Evolutionary conservation across 2,113 vertebrate species (phyloP), one percentile per base, ranked within the genome.

Genomic region (Grallaria varia): DNA sequence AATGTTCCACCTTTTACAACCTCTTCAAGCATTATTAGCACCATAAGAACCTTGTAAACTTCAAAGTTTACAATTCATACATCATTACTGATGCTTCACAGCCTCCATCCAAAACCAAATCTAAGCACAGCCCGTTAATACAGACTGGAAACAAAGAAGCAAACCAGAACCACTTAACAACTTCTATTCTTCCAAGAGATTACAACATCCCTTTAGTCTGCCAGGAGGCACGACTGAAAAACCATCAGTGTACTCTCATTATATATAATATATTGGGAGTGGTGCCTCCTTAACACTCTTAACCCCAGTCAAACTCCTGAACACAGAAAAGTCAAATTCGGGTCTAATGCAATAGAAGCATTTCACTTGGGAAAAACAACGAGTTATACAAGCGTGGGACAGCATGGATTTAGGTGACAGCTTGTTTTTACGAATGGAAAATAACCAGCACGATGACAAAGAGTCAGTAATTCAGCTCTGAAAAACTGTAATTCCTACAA

Each of bases 401-500:
- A 56, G 74, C 39, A 42, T 3, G 25, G 50, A 88, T 40, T 84
- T 92, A 93, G 79, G 86, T 77, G 83, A 89, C 84, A 94, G 72
- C 75, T 93, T 88, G 75, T 66, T 96, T 90, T 95, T 71, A 67
- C 30, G 0, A 81, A 90, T 28, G 83, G 90, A 90, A 92, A 96
- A 95, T 60, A 95, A 87, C 73, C 27, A 90, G 80, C 84, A 92
- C 50, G 71, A 78, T 33, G 60, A 73, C 77, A 62, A 55, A 28
- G 23, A 72, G 69, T 4, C 74, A 84, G 66, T 81, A 90, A 96
- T 86, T 96, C 72, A 84, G 56, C 37, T 88, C 75, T 93, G 88
- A 75, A 93, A 92, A 96, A 35, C 81, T 78, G 56, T 30, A 86
- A 95, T 80, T 96, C 59, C 59, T 84, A 63, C 39, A 67, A 77